Percentiles rank a stretch among this genome's conserved stretches.
Evolutionary conservation across 2,113 vertebrate genomes (phyloP).

Genomic region (Bettongia penicillata): DNA sequence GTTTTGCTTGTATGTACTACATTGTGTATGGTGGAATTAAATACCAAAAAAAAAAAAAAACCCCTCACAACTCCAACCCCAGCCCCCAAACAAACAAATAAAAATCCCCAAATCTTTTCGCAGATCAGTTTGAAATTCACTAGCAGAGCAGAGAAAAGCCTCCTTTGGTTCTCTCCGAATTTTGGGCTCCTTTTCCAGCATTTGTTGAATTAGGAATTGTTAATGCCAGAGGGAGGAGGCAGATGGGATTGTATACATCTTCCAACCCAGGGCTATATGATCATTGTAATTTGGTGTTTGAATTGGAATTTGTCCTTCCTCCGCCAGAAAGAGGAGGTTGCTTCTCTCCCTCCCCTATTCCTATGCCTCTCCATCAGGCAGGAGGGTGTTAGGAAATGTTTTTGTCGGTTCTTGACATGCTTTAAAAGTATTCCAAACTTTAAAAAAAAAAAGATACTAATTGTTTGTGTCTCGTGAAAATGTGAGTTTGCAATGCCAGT

Average conservation of each 20-base stretch:
- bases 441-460: constrained; percentile 52
- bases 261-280: constrained; percentile 27
- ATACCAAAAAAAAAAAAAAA: constrained; percentile 45
- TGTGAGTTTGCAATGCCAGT: background rate
- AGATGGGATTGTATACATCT: constrained; percentile 20
- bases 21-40: constrained; percentile 70
- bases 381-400: constrained; percentile 20
- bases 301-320: constrained; percentile 16
- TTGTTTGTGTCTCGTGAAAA: constrained; percentile 48
- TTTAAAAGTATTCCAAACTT: constrained; percentile 36
- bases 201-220: constrained; percentile 53
- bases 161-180: constrained; percentile 41
- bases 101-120: constrained; percentile 55
- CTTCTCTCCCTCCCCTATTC: constrained; percentile 6
- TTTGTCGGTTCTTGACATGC: constrained; percentile 35
- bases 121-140: constrained; percentile 63
- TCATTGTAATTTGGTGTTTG: constrained; percentile 60
- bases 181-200: constrained; percentile 7
- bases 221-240: constrained; percentile 8
- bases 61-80: background rate
- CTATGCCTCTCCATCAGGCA: constrained; percentile 20
- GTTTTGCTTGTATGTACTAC: constrained; percentile 65
- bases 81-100: background rate
- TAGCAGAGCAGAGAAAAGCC: constrained; percentile 36
- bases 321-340: background rate